Base-by-base conservation (phyloP, 2,888 invertebrate genomes). In the Caenorhabditis afra region DNA sequence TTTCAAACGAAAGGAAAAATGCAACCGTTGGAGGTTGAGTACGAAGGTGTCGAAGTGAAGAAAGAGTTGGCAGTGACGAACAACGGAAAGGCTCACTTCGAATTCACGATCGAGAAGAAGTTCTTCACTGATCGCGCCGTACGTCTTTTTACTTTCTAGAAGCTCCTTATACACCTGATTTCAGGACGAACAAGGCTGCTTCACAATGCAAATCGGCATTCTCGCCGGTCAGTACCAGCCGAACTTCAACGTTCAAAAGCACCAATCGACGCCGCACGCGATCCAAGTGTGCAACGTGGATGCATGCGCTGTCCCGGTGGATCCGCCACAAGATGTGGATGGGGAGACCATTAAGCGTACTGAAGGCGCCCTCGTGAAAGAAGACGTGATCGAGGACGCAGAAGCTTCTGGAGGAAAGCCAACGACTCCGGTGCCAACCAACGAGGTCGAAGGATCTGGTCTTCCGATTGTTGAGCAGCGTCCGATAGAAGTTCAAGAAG, bases 181-280 rank as follows among this genome's bases (percentile, higher is more conserved):
- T 29, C 50, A 79, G 80, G 61, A 82, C 35, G 61, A 59, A 7
- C 37, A 81, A 39, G 82, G 82, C 12, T 83, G 83, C 47, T 67
- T 82, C 35, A 78, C 82, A 22, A 73, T 86, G 14, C 85, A 86
- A 74, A 22, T 85, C 37, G 82, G 58, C 10, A 23, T 85, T 35
- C 70, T 80, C 22, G 78, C 80, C 45, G 86, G 86, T 18, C 57
- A 76, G 29, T 86, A 82, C 59, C 59, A 44, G 10, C 66, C 75
- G 12, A 57, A 75, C 11, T 79, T 76, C 71, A 55, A 41, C 16
- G 70, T 85, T 45, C 66, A 75, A 45, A 84, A 84, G 50, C 85
- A 86, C 64, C 53, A 71, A 22, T 22, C 29, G 5, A 74, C 70
- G 1, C 83, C 83, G 11, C 37, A 50, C 7, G 58, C 67, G 12